Conservation (phyloP, 2,888 invertebrate species). For the Mesoligia furuncula region DNA sequence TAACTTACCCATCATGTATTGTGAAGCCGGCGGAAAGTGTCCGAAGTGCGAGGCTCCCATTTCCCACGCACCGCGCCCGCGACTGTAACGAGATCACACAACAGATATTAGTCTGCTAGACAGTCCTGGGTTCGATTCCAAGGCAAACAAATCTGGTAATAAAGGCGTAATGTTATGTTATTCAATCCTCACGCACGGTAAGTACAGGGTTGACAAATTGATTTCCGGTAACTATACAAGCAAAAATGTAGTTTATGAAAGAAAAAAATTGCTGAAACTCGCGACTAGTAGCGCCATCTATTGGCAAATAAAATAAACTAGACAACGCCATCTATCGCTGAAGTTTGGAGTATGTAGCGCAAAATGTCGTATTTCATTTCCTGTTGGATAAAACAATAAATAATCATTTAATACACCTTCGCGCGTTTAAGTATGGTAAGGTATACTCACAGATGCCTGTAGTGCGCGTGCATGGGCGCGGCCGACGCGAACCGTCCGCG, state of each 20-base stretch:
- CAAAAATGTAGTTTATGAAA: background rate
- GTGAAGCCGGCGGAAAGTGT: slow-evolving; percentile 83
- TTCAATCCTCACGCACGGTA: background rate
- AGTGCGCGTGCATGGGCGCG: slow-evolving; percentile 80
- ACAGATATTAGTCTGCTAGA: background rate
- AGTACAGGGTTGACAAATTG: background rate
- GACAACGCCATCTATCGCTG: background rate
- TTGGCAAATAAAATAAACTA: background rate
- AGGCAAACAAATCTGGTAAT: background rate
- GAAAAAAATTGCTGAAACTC: background rate
- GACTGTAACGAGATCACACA: slow-evolving; percentile 68
- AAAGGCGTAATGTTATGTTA: background rate
- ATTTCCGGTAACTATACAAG: too few species aligned
- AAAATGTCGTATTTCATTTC: background rate
- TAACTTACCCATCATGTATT: slow-evolving; percentile 84
- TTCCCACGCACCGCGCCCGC: slow-evolving; percentile 88
- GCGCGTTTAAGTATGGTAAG: background rate
- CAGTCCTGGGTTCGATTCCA: background rate
- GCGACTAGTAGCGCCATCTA: slow-evolving; percentile 10
- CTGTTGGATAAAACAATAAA: background rate
- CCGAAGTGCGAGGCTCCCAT: slow-evolving; percentile 85
- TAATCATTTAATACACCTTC: background rate
- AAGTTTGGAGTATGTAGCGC: background rate
- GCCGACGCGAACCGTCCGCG: slow-evolving; percentile 85
- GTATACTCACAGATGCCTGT: slow-evolving; percentile 84